These are phyloP conservation scores for Cygnus buccinator DNA, from an alignment of 2,113 vertebrate genomes.

Conservation along the genomic window DNA sequence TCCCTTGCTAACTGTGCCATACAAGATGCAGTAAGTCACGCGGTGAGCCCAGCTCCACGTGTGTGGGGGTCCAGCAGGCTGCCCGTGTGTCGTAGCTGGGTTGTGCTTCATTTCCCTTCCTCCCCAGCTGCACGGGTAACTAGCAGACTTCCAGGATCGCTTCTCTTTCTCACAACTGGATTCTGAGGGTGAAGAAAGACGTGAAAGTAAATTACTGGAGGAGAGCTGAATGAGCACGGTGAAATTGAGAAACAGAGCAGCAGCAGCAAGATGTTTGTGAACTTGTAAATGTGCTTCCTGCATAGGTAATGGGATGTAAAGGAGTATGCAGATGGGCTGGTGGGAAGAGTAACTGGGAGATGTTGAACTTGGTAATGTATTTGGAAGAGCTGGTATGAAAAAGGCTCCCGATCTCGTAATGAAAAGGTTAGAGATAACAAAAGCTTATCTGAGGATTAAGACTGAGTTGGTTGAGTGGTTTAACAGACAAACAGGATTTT, in stretches of 20 bases:
- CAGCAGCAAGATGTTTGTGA: neutral
- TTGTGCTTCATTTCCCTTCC: too few relatives aligned
- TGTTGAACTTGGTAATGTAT: neutral
- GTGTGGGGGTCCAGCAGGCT: too few relatives aligned
- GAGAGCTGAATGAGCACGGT: neutral
- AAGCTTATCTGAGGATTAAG: neutral
- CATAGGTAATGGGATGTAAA: neutral
- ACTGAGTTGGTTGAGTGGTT: neutral
- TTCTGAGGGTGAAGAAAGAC: neutral
- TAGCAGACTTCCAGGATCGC: too few relatives aligned
- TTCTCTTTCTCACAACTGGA: neutral
- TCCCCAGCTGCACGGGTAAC: too few relatives aligned
- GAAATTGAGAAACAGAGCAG: neutral
- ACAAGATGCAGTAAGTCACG: fast-evolving
- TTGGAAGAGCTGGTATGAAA: neutral
- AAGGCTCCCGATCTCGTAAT: neutral
- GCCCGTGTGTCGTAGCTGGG: fast-evolving
- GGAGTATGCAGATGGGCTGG: neutral
- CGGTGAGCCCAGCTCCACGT: too few relatives aligned
- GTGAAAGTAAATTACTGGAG: neutral
- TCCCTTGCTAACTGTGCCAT: neutral
- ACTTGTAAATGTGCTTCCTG: neutral
- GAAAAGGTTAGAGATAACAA: neutral
- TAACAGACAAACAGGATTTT: neutral
- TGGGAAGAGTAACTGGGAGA: neutral